These are phyloP conservation scores for Macroglossus sobrinus DNA, from an alignment of 2,113 vertebrate species.

Conservation along the genomic window DNA sequence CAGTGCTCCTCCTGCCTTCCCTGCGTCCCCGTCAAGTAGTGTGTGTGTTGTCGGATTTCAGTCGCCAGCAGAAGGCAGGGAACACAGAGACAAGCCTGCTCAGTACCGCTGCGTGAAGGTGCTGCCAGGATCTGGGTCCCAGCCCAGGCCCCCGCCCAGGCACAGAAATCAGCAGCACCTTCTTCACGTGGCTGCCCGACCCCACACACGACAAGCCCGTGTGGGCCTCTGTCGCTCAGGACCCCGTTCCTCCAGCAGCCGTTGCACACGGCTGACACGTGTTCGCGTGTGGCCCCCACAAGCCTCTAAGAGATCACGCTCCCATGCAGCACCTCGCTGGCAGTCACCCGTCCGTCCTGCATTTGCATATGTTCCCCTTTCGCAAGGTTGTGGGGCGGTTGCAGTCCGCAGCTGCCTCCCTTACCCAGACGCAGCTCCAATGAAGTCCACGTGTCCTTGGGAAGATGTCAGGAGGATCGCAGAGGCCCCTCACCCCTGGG, in stretches of 20 bases:
- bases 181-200: background rate
- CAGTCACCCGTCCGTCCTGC: background rate
- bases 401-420: background rate
- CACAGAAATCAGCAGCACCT: fast-evolving
- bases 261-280: background rate
- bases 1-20: too few species aligned
- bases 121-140: background rate
- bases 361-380: background rate
- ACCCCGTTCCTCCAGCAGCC: background rate
- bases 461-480: background rate
- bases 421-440: background rate
- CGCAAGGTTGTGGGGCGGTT: background rate
- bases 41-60: background rate
- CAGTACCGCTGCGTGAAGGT: background rate
- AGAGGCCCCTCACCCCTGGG: background rate
- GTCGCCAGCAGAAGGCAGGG: background rate
- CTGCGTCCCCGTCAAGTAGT: fast-evolving
- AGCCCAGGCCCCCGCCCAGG: too few species aligned
- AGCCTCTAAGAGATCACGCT: background rate
- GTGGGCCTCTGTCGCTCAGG: background rate
- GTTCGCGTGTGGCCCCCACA: background rate
- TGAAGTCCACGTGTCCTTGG: fast-evolving
- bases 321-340: background rate
- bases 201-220: background rate
- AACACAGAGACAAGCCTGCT: background rate